phyloP scores from a whole-genome alignment of 2,113 vertebrate species.

The Euleptes europaea region DNA sequence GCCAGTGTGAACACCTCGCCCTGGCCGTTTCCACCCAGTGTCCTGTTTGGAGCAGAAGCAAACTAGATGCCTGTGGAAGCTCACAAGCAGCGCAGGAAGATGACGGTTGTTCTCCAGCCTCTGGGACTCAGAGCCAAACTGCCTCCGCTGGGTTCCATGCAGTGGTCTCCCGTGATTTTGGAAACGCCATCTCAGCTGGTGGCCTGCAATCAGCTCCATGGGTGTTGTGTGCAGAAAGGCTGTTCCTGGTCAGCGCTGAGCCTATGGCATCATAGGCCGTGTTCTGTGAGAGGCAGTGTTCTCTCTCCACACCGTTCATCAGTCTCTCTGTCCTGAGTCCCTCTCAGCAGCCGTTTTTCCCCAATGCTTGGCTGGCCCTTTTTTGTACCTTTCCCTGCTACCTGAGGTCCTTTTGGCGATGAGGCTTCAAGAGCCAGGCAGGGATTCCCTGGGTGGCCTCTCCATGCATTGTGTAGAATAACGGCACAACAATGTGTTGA shows the following conservation, averaged over 20 bases:
- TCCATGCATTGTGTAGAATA: no score
- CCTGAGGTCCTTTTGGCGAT: not conserved
- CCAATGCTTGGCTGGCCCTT: not conserved
- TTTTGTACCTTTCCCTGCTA: not conserved
- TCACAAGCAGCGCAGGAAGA: no score
- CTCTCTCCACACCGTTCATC: not conserved
- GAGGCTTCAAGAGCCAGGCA: not conserved
- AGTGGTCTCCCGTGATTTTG: not conserved
- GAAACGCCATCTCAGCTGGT: not conserved
- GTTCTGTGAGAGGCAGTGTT: fast-evolving
- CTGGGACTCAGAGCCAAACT: not conserved
- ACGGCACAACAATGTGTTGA: not conserved
- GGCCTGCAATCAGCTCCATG: not conserved
- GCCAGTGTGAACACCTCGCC: not conserved
- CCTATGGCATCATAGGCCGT: not conserved
- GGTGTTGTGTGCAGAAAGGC: not conserved
- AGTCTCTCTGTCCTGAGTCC: not conserved
- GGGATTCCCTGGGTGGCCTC: no score
- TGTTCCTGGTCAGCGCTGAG: not conserved
- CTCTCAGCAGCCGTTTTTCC: no score
- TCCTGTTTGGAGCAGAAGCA: not conserved
- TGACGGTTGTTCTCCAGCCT: fast-evolving
- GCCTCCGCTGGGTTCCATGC: no score
- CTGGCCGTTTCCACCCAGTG: not conserved
- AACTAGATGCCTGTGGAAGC: fast-evolving